These are phyloP conservation scores for Laterallus jamaicensis DNA, from an alignment of 2,113 vertebrate species.

Conservation along the genomic window DNA sequence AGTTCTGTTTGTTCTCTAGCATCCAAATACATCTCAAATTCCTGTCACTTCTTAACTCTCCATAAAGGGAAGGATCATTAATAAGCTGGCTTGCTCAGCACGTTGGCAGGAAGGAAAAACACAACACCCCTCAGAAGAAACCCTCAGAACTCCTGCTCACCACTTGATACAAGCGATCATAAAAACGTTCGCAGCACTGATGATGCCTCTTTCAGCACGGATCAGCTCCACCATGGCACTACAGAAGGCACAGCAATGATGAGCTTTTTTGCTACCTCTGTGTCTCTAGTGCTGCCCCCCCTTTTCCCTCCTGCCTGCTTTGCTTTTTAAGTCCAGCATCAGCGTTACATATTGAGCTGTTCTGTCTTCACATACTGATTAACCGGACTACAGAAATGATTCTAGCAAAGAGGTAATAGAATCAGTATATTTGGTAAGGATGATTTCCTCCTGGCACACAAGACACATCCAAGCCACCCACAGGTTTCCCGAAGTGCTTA, in stretches of 20 bases:
- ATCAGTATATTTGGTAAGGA: neutral
- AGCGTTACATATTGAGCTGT: neutral
- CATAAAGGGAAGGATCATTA: neutral
- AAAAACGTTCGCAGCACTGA: neutral
- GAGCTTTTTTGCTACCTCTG: neutral
- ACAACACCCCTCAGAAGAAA: neutral
- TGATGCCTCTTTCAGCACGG: neutral
- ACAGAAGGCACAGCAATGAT: neutral
- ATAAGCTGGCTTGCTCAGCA: neutral
- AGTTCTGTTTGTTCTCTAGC: neutral
- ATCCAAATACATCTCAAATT: neutral
- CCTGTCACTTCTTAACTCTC: neutral
- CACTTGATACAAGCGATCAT: neutral
- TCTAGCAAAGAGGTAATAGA: neutral
- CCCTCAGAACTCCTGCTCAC: neutral
- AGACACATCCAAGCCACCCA: neutral
- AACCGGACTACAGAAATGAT: neutral
- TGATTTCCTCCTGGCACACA: neutral
- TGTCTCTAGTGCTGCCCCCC: neutral
- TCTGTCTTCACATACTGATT: neutral
- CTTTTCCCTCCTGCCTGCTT: neutral
- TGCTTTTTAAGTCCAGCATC: neutral
- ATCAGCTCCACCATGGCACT: neutral
- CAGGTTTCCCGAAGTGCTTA: neutral
- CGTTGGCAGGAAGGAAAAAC: neutral